A percentile compares a stretch with the other conserved stretches of the same genome.
Evolutionary conservation across 1,140 invertebrate genomes (phyloP).

Genomic region (Saccostrea cuccullata): DNA sequence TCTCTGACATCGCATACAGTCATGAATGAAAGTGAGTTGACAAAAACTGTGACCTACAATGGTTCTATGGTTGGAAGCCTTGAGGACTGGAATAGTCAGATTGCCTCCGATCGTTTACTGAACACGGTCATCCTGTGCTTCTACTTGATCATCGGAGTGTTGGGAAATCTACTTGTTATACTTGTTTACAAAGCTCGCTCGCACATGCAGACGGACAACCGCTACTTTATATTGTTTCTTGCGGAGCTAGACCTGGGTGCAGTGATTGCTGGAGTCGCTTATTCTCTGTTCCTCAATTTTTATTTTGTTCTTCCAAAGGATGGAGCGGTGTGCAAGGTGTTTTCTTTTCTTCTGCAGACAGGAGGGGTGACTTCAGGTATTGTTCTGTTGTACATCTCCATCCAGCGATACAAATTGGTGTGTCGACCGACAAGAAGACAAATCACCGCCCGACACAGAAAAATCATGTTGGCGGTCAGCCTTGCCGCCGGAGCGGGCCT

Average conservation of each 20-base stretch:
- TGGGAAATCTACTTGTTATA: conserved; percentile 49
- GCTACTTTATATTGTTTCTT: conserved; percentile 53
- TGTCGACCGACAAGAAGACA: conserved; percentile 46
- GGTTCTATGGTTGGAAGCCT: not conserved
- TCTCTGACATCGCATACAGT: too few species aligned
- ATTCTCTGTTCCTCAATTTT: conserved; percentile 48
- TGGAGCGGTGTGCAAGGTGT: conserved; percentile 38
- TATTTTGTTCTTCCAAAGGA: conserved; percentile 42
- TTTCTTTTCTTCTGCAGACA: conserved; percentile 47
- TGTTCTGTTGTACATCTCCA: conserved; percentile 45
- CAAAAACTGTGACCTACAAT: not conserved
- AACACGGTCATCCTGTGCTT: conserved; percentile 48
- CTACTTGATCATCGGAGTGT: conserved; percentile 42
- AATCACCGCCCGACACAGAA: conserved; percentile 38
- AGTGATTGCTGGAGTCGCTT: conserved; percentile 20
- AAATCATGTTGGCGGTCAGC: conserved; percentile 12
- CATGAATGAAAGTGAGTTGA: not conserved
- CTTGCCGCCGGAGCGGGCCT: conserved; percentile 13
- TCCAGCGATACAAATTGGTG: conserved; percentile 49
- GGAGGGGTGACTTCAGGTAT: conserved; percentile 39
- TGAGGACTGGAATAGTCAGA: conserved; percentile 41
- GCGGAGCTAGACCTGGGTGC: conserved; percentile 47
- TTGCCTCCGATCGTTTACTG: conserved; percentile 20
- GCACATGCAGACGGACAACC: conserved; percentile 52
- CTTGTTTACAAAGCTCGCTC: conserved; percentile 48